These are phyloP conservation scores for Toxotes jaculatrix DNA, from an alignment of 2,113 vertebrate genomes.

Conservation along the genomic window DNA sequence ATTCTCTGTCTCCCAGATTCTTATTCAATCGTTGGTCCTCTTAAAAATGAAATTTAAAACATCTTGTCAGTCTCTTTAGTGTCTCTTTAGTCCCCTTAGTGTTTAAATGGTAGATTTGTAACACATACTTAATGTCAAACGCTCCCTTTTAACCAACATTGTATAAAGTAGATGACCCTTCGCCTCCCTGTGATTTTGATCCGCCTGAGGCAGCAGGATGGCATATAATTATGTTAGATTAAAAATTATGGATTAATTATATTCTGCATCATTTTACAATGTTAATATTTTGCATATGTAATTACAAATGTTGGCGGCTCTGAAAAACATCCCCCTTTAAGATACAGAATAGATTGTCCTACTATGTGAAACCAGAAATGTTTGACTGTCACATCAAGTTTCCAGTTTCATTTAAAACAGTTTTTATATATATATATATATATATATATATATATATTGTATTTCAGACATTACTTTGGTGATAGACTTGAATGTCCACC, in stretches of 20 bases:
- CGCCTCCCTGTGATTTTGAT: not conserved
- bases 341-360: not conserved
- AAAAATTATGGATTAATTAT: not conserved
- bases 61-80: not conserved
- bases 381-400: not conserved
- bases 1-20: not conserved
- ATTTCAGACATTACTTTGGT: not conserved
- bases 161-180: not conserved
- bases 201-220: not conserved
- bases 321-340: not conserved
- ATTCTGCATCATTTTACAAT: not conserved
- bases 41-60: not conserved
- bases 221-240: not conserved
- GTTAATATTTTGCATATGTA: not conserved
- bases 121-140: not conserved
- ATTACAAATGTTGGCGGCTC: slow-evolving; percentile 1
- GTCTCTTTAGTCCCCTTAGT: not conserved
- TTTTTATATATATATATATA: not conserved
- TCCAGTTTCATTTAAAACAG: not conserved
- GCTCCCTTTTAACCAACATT: not conserved
- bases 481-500: not conserved
- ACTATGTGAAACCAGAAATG: not conserved
- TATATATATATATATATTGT: too few relatives aligned
- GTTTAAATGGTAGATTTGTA: not conserved
- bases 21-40: not conserved